phyloP scores from a whole-genome alignment of 2,113 vertebrate species.

The Albula goreensis region DNA sequence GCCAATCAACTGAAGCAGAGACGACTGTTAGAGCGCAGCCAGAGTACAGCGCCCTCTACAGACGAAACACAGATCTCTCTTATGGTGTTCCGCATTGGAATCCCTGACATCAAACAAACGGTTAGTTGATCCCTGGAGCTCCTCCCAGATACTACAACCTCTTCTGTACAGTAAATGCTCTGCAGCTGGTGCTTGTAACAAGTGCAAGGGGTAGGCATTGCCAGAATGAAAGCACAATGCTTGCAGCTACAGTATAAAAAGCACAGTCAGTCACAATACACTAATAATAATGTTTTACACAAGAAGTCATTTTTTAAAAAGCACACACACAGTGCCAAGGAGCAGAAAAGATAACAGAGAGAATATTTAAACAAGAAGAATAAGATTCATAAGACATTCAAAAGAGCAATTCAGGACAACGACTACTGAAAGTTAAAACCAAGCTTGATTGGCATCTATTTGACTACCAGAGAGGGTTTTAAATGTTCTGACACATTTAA shows the following conservation, averaged over 20 bases:
- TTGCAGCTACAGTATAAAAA: not conserved
- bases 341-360: not conserved
- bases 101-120: slow-evolving; percentile 91
- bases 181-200: slow-evolving; percentile 1
- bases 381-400: not conserved
- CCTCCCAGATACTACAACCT: not conserved
- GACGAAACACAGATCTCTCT: slow-evolving; percentile 83
- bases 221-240: not conserved
- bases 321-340: not conserved
- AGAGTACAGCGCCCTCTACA: slow-evolving; percentile 71
- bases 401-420: not conserved
- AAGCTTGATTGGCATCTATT: not conserved
- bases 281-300: not conserved
- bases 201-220: slow-evolving; percentile 4
- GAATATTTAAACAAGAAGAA: not conserved
- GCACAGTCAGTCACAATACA: not conserved
- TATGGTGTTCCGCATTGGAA: slow-evolving; percentile 88
- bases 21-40: slow-evolving; percentile 80
- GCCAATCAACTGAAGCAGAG: slow-evolving; percentile 62
- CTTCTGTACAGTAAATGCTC: slow-evolving; percentile 8
- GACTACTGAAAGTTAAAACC: not conserved
- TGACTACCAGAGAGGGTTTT: not conserved
- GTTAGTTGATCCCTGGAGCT: slow-evolving; percentile 64
- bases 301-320: not conserved
- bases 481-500: slow-evolving; percentile 4